Conservation (phyloP, 2,797 vertebrate species). For the Dromococcyx pavoninus region DNA sequence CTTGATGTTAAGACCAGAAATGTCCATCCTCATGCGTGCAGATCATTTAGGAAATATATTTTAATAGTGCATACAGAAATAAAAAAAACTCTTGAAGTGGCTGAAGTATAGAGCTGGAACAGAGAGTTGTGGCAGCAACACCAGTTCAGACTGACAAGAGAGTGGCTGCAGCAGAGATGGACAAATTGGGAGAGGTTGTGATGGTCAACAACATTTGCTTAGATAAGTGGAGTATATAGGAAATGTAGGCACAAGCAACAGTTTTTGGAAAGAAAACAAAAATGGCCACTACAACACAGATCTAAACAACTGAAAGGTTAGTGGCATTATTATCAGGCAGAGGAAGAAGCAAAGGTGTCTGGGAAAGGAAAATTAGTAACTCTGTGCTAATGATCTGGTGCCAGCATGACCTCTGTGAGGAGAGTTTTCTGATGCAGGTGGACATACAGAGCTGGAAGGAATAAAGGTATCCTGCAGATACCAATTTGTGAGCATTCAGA, state of each 20-base stretch:
- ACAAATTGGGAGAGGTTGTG: not conserved
- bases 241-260: not conserved
- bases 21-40: not conserved
- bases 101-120: not conserved
- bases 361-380: not conserved
- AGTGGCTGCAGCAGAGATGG: not conserved
- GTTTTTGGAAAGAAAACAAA: not conserved
- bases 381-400: not conserved
- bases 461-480: constrained; percentile 35
- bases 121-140: not conserved
- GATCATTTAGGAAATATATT: not conserved
- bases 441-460: not conserved
- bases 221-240: accelerated
- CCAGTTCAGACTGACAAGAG: not conserved
- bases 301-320: not conserved
- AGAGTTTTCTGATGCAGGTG: not conserved
- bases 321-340: not conserved
- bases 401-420: not conserved
- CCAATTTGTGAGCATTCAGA: constrained; percentile 65
- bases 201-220: not conserved
- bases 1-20: not conserved
- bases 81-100: not conserved
- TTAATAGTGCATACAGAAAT: not conserved
- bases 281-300: not conserved
- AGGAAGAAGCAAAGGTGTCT: not conserved